phyloP scores from a whole-genome alignment of 2,888 invertebrate genomes.

The Invenusta paracnida region DNA sequence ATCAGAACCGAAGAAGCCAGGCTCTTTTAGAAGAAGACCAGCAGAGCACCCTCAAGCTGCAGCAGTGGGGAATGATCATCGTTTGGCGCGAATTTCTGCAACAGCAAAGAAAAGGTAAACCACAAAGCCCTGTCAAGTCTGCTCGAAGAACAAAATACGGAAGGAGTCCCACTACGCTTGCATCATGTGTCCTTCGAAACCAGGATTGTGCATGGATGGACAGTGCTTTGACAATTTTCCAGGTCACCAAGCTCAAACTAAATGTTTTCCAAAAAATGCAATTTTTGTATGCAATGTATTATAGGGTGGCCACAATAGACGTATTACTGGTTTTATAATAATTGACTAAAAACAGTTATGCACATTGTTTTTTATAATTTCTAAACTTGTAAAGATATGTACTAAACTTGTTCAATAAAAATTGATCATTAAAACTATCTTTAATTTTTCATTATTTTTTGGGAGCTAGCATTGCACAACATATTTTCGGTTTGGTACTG shows the following conservation, averaged over 20 bases:
- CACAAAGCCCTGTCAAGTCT: background rate
- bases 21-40: background rate
- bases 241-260: too few species aligned
- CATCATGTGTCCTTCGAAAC: background rate
- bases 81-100: too few species aligned
- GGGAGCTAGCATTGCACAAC: background rate
- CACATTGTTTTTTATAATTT: too few species aligned
- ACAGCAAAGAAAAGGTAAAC: background rate
- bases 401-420: too few species aligned
- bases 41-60: background rate
- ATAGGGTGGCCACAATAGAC: too few species aligned
- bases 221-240: too few species aligned
- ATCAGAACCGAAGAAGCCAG: background rate
- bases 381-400: too few species aligned
- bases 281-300: too few species aligned
- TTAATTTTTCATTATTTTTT: background rate
- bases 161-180: background rate
- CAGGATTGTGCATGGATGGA: slow-evolving; percentile 2
- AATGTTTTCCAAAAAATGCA: too few species aligned
- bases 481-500: background rate
- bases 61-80: too few species aligned
- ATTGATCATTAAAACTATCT: background rate
- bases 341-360: too few species aligned
- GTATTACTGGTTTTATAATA: too few species aligned
- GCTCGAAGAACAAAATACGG: background rate